Base-by-base conservation (phyloP, 2,797 vertebrate species). In the Siniperca undulata region DNA sequence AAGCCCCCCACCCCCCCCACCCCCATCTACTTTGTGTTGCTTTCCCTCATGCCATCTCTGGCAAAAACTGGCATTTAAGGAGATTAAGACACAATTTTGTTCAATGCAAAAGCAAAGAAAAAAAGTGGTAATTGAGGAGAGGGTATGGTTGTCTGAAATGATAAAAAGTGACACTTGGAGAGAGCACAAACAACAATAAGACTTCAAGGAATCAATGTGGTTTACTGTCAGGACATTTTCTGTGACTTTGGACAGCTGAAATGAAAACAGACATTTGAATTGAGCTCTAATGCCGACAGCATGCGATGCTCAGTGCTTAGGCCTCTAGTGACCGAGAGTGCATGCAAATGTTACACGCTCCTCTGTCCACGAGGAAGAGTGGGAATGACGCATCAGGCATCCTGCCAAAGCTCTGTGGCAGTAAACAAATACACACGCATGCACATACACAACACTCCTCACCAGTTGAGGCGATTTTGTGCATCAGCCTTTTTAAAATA, bases 131-230 rank as follows among this genome's bases (percentile, higher is more conserved):
- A 83, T 59, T 77, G 70, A 70, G 71, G 40, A 62, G 56, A 66
- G 36, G 24, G 60, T 55, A n/a, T 1, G 46, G 59, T 76, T 83
- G 81, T 90, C 76, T 46, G 69, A 86, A 80, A 88, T 88, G 82
- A 94, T 93, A 64, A 70, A 78, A 91, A 90, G 86, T 89, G 90
- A 89, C 91, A 92, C 59, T 69, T 24, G 42, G 70, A 74, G 70
- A 24, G 52, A 68, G 30, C 4, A 11, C 59, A 70, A 85, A 89
- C 78, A 88, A 85, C 58, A 88, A 78, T 46, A 58, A 66, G 75
- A 69, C 72, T 77, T 80, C 8, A 55, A 80, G 58, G 84, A 84
- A 91, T 83, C 77, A 86, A 78, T 74, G 71, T 0, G 16, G 74
- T 78, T 86, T 82, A 83, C 89, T 87, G 65, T 85, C 38, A 4